Evolutionary conservation across 2,113 vertebrate genomes (phyloP), one percentile per base, ranked within the genome.

Genomic region (Pomatostomus ruficeps): DNA sequence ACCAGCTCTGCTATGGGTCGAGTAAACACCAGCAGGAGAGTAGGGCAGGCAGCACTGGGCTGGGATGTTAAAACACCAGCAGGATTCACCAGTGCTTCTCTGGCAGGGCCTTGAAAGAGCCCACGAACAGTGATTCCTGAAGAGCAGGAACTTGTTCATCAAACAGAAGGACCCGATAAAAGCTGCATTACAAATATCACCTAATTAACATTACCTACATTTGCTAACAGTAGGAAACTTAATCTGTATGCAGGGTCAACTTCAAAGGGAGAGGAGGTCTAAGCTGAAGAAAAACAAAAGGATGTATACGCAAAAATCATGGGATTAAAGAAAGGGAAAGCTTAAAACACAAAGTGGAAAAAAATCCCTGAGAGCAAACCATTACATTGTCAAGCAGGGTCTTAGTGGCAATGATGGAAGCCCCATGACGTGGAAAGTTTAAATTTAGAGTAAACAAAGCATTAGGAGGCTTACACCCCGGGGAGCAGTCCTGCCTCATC

Each of bases 371-470:
- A 75, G n/a, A 93, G 75, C 40, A 90, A 88, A 57, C 24, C 59
- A 81, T 94, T 88, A 86, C 36, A 83, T 55, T 92, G 82, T 86
- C 92, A 96, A 81, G 68, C 20, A 81, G 45, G 48, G 36, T 92
- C 85, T 93, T 67, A 80, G 45, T n/a, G 65, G 72, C 73, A 92
- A 63, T 81, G 90, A 93, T 71, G 87, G 95, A 97, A 91, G 58
- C 54, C 74, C 89, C 38, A 35, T 91, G 89, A 91, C 52, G 91
- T 62, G 66, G 48, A 91, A 91, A 91, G 93, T 91, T 94, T 94
- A 96, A 95, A 94, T 80, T 92, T 90, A 95, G 90, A 90, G 85
- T 91, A 93, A 95, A 95, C 82, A 96, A 93, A 85, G 88, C 85
- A 94, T 96, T 95, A 94, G 76, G 33, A 90, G 65, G 59, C n/a